Base-by-base conservation (phyloP, 2,797 vertebrate species). In the Kryptopterus vitreolus region DNA sequence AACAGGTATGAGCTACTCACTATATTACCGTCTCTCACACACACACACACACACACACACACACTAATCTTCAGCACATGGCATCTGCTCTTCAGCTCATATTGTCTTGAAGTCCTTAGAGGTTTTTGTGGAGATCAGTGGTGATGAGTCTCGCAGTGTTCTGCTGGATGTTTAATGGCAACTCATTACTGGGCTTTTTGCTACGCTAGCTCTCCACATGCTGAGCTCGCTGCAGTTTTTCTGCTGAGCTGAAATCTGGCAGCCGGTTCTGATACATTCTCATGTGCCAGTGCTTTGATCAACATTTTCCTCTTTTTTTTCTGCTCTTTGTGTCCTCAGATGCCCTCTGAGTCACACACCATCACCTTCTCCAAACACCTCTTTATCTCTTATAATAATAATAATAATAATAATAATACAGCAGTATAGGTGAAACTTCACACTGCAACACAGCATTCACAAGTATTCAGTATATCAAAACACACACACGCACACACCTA, bases 221-320 rank as follows among this genome's bases (percentile, higher is more conserved):
- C 48, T 52, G 68, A 52, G 26, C 48, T 26, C 52, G 4, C 29
- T 72, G 50, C 50, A 55, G 11, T 38, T 59, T 74, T 58, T 74
- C n/a, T 26, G 72, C 53, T 59, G 53, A 58, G 55, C 33, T 22
- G 1, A 16, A 10, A 18, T 12, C 15, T 74, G 72, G 72, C 55
- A 43, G 72, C 8, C 9, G 35, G 9, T 58, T 43, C 35, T 43
- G 35, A 74, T 24, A 20, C 35, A 4, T 26, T 33, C 58, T 10
- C 33, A 11, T 26, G 35, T 58, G 71, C 71, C 53, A 74, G 71
- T 10, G 24, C 31, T 59, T 59, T 59, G 3, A 74, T 74, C 12
- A 58, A 43, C 22, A 4, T 24, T 57, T 57, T 35, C 1, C 1
- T 57, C 24, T 57, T 13, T 24, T 46, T 16, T 48, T 70, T 12